These are phyloP conservation scores for Ectobius pallidus DNA, from an alignment of 2,888 invertebrate species.

Conservation along the genomic window DNA sequence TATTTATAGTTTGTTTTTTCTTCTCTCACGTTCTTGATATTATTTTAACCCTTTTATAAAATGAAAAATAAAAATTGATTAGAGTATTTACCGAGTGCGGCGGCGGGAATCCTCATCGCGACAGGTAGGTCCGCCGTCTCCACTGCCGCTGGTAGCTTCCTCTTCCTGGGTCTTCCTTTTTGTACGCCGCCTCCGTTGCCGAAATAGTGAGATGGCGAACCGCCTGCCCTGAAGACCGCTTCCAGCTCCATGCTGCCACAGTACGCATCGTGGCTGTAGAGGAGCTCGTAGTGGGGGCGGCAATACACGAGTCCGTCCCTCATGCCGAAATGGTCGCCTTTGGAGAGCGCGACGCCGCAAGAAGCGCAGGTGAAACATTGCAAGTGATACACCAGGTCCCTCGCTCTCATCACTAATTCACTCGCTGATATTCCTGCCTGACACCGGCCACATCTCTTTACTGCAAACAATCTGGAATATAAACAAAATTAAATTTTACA, in stretches of 20 bases:
- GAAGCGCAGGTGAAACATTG: conserved; percentile 88
- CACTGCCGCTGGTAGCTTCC: conserved; percentile 61
- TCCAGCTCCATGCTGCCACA: conserved; percentile 44
- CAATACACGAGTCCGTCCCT: conserved; percentile 76
- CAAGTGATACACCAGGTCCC: conserved; percentile 86
- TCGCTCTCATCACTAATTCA: conserved; percentile 89
- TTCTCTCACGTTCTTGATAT: too few species aligned
- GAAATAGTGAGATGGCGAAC: conserved; percentile 68
- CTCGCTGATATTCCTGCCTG: conserved; percentile 83
- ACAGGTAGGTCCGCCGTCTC: conserved; percentile 48
- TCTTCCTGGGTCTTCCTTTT: conserved; percentile 81
- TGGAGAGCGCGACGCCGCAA: conserved; percentile 80
- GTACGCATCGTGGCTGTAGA: conserved; percentile 50
- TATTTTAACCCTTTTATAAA: too few species aligned
- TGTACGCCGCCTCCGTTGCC: conserved; percentile 64
- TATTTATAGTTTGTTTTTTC: too few species aligned
- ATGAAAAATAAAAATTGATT: too few species aligned
- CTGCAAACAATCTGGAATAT: conserved; percentile 78
- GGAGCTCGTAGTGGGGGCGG: conserved; percentile 71
- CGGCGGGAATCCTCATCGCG: conserved; percentile 71
- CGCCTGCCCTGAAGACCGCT: conserved; percentile 50
- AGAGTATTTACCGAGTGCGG: conserved; percentile 68
- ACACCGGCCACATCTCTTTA: conserved; percentile 85
- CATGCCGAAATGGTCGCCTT: conserved; percentile 92
- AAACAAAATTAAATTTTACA: neutral